Percentiles rank a stretch among this genome's conserved stretches.
These are phyloP conservation scores for Elaphurus davidianus DNA, from an alignment of 2,113 vertebrate species.

Conservation along the genomic window DNA sequence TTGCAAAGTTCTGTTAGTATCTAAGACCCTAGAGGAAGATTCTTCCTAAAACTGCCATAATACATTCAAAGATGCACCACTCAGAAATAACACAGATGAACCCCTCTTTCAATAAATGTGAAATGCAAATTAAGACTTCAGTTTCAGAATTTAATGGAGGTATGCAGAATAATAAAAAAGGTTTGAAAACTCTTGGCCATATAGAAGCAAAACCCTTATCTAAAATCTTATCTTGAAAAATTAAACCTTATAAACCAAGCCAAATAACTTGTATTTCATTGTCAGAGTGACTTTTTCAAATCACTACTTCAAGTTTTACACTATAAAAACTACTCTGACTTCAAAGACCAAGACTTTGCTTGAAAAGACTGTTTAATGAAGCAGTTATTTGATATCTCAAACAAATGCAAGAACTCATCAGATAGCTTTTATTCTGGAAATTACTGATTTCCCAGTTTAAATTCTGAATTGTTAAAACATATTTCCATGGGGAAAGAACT, in stretches of 20 bases:
- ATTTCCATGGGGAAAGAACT: constrained; percentile 43
- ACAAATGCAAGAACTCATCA: constrained; percentile 36
- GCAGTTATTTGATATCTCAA: constrained; percentile 43
- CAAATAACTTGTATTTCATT: constrained; percentile 26
- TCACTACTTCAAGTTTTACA: constrained; percentile 11
- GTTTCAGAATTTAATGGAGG: constrained; percentile 52
- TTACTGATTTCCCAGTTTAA: constrained; percentile 45
- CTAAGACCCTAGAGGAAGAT: neutral
- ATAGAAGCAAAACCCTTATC: constrained; percentile 23
- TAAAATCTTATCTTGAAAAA: constrained; percentile 51
- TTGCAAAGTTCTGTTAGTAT: neutral
- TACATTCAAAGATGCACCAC: neutral
- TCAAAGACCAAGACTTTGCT: constrained; percentile 41
- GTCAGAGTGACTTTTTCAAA: constrained; percentile 35
- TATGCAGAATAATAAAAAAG: constrained; percentile 30
- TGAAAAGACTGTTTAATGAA: constrained; percentile 61
- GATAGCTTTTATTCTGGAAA: constrained; percentile 44
- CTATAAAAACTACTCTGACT: constrained; percentile 45
- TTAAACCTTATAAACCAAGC: neutral
- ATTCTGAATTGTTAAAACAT: constrained; percentile 35
- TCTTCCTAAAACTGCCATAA: constrained; percentile 5
- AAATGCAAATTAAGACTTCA: constrained; percentile 49
- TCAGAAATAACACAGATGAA: neutral
- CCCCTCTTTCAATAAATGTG: neutral
- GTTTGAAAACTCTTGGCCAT: constrained; percentile 36